Conservation (phyloP, 35 echinoderm and acorn worm species). For the Stichopus chloronotus region DNA sequence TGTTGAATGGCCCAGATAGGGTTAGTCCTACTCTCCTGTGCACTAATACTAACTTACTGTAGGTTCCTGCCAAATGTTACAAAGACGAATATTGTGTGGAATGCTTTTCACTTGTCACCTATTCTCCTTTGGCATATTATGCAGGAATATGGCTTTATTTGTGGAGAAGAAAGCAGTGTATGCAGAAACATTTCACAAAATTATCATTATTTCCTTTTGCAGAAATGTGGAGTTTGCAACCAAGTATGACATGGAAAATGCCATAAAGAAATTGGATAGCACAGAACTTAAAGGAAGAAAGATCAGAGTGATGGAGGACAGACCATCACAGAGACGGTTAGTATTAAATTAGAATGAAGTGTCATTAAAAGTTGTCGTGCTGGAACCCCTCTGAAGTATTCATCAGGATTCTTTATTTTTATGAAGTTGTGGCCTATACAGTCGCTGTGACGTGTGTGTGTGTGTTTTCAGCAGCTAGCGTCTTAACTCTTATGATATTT, state of each 20-base stretch:
- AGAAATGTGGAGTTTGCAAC: constrained; percentile 98
- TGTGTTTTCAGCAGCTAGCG: neutral
- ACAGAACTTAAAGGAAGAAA: constrained; percentile 90
- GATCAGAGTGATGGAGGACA: constrained; percentile 85
- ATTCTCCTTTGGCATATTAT: too few relatives aligned
- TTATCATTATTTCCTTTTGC: neutral
- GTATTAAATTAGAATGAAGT: too few relatives aligned
- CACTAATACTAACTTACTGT: too few relatives aligned
- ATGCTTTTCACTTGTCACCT: too few relatives aligned
- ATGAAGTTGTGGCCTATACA: neutral
- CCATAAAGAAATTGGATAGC: constrained; percentile 85
- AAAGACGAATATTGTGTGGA: too few relatives aligned
- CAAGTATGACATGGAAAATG: constrained; percentile 90
- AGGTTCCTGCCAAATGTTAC: too few relatives aligned
- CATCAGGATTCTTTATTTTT: neutral
- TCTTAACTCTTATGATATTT: too few relatives aligned
- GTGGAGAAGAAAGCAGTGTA: too few relatives aligned
- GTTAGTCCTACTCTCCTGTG: too few relatives aligned
- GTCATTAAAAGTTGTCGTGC: neutral
- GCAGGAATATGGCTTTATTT: too few relatives aligned
- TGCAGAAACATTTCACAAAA: too few relatives aligned
- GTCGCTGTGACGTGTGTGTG: neutral
- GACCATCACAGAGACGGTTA: constrained; percentile 45
- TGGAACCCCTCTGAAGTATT: neutral
- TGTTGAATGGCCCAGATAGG: too few relatives aligned